Conservation (phyloP, 2,888 invertebrate genomes). For the Trissolcus japonicus region DNA sequence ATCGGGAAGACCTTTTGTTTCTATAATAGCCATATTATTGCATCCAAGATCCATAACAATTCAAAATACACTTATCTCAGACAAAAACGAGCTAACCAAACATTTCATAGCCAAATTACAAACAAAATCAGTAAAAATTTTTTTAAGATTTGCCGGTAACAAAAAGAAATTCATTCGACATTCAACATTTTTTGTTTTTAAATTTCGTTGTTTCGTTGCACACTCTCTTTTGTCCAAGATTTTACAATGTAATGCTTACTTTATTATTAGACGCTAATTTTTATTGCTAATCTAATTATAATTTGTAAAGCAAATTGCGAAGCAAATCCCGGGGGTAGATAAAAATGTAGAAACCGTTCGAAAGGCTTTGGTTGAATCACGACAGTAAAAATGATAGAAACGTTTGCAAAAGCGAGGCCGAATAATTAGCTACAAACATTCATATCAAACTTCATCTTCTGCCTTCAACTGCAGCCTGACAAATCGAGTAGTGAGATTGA, state of each 20-base stretch:
- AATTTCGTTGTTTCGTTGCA: background rate
- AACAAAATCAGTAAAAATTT: background rate
- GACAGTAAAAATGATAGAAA: too few species aligned
- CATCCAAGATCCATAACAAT: slow-evolving; percentile 31
- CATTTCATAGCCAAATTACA: background rate
- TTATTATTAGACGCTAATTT: too few species aligned
- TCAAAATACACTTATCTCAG: background rate
- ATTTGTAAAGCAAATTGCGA: too few species aligned
- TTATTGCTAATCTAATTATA: too few species aligned
- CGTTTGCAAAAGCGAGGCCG: too few species aligned
- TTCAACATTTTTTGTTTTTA: background rate
- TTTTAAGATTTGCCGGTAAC: background rate
- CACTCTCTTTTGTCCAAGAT: slow-evolving; percentile 24
- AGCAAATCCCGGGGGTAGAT: too few species aligned
- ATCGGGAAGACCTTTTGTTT: slow-evolving; percentile 45
- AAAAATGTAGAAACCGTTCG: slow-evolving; percentile 3
- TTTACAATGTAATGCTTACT: background rate
- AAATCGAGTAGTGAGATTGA: slow-evolving; percentile 16
- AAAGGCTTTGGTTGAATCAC: slow-evolving; percentile 28
- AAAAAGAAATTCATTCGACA: background rate
- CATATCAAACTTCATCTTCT: slow-evolving; percentile 28
- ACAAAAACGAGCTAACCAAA: background rate
- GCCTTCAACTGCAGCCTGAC: slow-evolving; percentile 34
- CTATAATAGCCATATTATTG: slow-evolving; percentile 38
- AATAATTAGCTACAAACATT: slow-evolving; percentile 8